Base-by-base conservation (phyloP, 2,888 invertebrate species). In the Platycheirus albimanus region DNA sequence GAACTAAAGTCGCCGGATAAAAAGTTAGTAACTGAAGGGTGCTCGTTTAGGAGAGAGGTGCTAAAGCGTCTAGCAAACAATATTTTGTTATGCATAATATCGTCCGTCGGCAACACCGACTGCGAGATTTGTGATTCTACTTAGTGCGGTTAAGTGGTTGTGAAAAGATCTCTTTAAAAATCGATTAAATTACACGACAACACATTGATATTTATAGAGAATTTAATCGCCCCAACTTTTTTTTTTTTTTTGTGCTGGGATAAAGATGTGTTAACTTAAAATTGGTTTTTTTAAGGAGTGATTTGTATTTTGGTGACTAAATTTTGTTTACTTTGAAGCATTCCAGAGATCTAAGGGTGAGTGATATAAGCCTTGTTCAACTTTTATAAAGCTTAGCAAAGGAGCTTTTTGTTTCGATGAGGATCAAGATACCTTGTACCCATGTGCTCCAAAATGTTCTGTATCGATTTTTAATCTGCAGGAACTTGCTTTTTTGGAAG, bases 81-180 rank as follows among this genome's bases (percentile, higher is more conserved):
- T 19, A 61, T 41, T 43, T 49, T 77, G 81, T 66, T 77, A 71
- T 77, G 66, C 58, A 67, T 41, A 41, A 54, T 58, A 58, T n/a
- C 4, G 43, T 3, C n/a, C 10, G 19, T 7, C 20, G 49, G 7
- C 54, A 17, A 10, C 15, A 13, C 11, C 17, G n/a, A 54, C n/a
- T 20, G 17, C 17, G 67, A 20, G 38, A 41, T 72, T 63, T 66
- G 77, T 77, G 71, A 66, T 66, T 52, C 67, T 69, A 81, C 49
- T 81, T 81, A 81, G 61, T 54, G 67, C 47, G 33, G 81, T 81
- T 77, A 81, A 81, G 81, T 81, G 77, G 66, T 72, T 77, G 77
- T 81, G 81, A 81, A 77, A 54, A 77, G 81, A 67, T 71, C 71
- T 64, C 67, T 63, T 81, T 77, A 77, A 77, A 54, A 54, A 66